A percentile compares a stretch with the other conserved stretches of the same genome.
Evolutionary conservation across 2,888 invertebrate genomes (phyloP).

Genomic region (Orgyia antiqua): DNA sequence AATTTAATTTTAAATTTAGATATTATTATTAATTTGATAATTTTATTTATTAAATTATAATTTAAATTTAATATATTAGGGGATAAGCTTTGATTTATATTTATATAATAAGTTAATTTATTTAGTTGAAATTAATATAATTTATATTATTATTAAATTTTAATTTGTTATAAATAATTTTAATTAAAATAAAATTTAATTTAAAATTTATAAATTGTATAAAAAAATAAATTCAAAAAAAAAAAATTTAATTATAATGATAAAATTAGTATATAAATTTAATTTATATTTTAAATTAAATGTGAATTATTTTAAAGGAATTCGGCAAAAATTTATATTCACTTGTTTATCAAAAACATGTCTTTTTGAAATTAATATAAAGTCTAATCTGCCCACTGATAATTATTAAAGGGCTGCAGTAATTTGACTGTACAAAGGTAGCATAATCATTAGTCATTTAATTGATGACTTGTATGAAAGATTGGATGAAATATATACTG

Average conservation of each 20-base stretch:
- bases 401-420: conserved; percentile 85
- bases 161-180: conserved; percentile 70
- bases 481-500: conserved; percentile 81
- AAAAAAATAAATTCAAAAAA: conserved; percentile 61
- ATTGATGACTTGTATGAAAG: conserved; percentile 88
- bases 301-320: neutral
- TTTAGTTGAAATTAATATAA: conserved; percentile 64
- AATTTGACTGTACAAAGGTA: conserved; percentile 89
- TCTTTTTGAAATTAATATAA: neutral
- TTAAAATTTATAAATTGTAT: conserved; percentile 60
- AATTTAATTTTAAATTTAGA: conserved; percentile 69
- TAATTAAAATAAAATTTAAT: conserved; percentile 41
- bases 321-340: conserved; percentile 1
- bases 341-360: conserved; percentile 1
- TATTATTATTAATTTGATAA: conserved; percentile 43
- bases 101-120: conserved; percentile 62
- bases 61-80: conserved; percentile 68
- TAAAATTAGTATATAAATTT: conserved; percentile 76
- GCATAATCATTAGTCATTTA: conserved; percentile 87
- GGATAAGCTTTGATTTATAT: conserved; percentile 80
- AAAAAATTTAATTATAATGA: conserved; percentile 70
- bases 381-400: conserved; percentile 83
- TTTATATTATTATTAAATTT: conserved; percentile 78
- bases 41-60: conserved; percentile 23
- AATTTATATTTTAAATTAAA: conserved; percentile 40